Evolutionary conservation across 1,140 invertebrate species (phyloP).

Genomic region (Aphaenogaster floridana): DNA sequence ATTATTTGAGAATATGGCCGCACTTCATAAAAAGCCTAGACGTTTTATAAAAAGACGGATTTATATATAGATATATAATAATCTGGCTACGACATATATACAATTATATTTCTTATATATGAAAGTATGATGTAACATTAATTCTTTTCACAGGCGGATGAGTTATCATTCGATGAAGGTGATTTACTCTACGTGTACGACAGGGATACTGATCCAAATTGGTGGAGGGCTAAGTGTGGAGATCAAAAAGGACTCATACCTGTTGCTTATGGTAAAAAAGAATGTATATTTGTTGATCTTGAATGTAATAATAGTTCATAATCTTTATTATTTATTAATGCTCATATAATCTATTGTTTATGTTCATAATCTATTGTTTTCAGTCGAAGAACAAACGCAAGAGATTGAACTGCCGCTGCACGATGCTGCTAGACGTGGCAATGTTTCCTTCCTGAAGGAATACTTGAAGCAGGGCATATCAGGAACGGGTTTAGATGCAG

Average conservation of each 20-base stretch:
- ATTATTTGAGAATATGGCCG: too few relatives aligned
- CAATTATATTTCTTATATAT: background rate
- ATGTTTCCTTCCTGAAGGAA: slow-evolving; percentile 89
- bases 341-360: slow-evolving; percentile 59
- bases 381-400: slow-evolving; percentile 89
- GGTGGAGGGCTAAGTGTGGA: slow-evolving; percentile 90
- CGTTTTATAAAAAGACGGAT: too few relatives aligned
- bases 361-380: slow-evolving; percentile 52
- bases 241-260: slow-evolving; percentile 89
- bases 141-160: slow-evolving; percentile 79
- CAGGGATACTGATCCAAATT: slow-evolving; percentile 87
- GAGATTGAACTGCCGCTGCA: slow-evolving; percentile 90
- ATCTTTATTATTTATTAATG: background rate
- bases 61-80: background rate
- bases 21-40: too few relatives aligned
- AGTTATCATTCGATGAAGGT: slow-evolving; percentile 90
- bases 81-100: background rate
- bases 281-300: slow-evolving; percentile 1
- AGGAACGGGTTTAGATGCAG: slow-evolving; percentile 90
- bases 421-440: slow-evolving; percentile 91
- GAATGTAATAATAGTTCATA: background rate
- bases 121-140: background rate
- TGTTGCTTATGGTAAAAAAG: slow-evolving; percentile 89
- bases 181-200: slow-evolving; percentile 90
- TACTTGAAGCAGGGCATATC: slow-evolving; percentile 90